Conservation (phyloP, 2,113 vertebrate species). For the Ochotona curzoniae region DNA sequence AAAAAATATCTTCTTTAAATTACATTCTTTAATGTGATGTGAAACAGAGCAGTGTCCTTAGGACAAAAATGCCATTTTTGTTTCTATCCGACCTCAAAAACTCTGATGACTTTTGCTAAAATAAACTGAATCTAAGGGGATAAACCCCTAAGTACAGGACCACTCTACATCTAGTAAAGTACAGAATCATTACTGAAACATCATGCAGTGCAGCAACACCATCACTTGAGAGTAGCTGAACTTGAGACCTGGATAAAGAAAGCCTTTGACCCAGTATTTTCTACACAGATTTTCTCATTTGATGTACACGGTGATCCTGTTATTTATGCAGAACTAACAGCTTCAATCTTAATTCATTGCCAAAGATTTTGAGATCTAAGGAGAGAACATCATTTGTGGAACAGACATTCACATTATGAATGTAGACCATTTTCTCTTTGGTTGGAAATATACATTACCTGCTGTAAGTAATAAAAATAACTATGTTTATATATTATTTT, state of each 20-base stretch:
- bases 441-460: too few relatives aligned
- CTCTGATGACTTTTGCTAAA: conserved; percentile 2
- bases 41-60: not conserved
- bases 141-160: not conserved
- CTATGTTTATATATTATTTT: too few relatives aligned
- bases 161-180: not conserved
- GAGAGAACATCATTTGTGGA: not conserved
- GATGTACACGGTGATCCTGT: not conserved
- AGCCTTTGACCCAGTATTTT: not conserved
- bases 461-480: too few relatives aligned
- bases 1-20: not conserved
- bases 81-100: conserved; percentile 15
- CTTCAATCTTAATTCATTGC: conserved; percentile 8
- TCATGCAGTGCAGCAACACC: not conserved
- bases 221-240: conserved; percentile 11
- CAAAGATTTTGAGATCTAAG: conserved; percentile 2
- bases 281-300: not conserved
- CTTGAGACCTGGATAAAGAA: not conserved
- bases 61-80: conserved; percentile 4
- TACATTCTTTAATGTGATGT: not conserved
- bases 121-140: conserved; percentile 19
- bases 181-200: not conserved
- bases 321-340: not conserved
- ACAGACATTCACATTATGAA: not conserved
- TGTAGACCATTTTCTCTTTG: not conserved